These are phyloP conservation scores for Tapirus indicus DNA, from an alignment of 2,797 vertebrate species.

Conservation along the genomic window DNA sequence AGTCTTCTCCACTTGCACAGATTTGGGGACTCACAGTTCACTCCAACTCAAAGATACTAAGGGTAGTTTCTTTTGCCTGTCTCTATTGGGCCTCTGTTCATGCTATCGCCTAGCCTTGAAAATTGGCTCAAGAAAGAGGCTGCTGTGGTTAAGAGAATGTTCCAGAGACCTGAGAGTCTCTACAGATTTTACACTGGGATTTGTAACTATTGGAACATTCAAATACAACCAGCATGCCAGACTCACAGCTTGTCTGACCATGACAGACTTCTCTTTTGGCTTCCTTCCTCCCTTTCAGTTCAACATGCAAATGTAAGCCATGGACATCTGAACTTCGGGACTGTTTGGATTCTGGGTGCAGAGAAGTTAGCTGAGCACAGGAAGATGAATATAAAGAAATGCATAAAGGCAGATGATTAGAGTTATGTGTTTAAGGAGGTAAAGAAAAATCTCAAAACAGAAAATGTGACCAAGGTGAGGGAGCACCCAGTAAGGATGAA, in stretches of 20 bases:
- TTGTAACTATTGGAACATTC: neutral
- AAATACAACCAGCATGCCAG: neutral
- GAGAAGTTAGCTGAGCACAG: constrained; percentile 41
- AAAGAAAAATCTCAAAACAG: constrained; percentile 51
- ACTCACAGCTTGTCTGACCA: neutral
- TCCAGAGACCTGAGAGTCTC: neutral
- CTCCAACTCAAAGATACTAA: neutral
- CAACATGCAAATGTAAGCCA: neutral
- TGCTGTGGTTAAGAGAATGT: neutral
- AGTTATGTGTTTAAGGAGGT: neutral
- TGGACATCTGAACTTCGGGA: neutral
- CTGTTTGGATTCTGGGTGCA: neutral
- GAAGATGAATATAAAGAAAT: constrained; percentile 22
- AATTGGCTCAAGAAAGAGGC: neutral
- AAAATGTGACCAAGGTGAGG: constrained; percentile 36
- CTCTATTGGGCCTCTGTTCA: neutral
- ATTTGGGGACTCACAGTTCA: neutral
- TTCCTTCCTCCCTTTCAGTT: neutral
- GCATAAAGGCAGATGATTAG: neutral
- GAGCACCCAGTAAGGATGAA: neutral
- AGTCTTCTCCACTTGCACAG: neutral
- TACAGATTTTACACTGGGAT: neutral
- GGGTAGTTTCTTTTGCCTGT: neutral
- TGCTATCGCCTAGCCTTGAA: neutral
- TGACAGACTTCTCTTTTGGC: neutral